Evolutionary conservation across 2,113 vertebrate species (phyloP).

Genomic region (Microcebus murinus): DNA sequence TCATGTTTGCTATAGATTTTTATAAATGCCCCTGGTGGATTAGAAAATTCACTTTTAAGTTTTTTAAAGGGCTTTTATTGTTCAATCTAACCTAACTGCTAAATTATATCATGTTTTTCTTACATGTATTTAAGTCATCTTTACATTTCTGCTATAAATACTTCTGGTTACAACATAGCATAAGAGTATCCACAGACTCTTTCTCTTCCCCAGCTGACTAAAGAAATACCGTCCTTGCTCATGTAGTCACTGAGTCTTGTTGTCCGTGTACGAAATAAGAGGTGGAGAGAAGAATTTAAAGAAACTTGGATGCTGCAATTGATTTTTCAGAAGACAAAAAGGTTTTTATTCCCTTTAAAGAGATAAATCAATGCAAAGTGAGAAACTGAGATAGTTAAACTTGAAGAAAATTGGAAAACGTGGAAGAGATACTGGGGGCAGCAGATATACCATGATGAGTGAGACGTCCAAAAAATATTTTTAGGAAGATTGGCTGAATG

Average conservation of each 20-base stretch:
- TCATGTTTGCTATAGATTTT: neutral
- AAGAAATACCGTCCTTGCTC: neutral
- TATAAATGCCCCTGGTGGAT: neutral
- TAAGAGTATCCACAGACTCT: too few relatives aligned
- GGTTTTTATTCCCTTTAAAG: neutral
- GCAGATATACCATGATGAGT: neutral
- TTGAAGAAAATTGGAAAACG: neutral
- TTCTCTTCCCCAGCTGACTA: neutral
- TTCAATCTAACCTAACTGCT: neutral
- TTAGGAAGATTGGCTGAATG: neutral
- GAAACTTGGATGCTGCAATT: neutral
- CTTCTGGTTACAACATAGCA: neutral
- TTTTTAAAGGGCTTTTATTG: neutral
- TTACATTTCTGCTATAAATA: neutral
- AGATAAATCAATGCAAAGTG: neutral
- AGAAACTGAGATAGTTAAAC: neutral
- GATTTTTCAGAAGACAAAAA: neutral
- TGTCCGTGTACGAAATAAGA: neutral
- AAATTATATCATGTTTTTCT: neutral
- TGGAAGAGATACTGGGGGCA: neutral
- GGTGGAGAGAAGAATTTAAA: neutral
- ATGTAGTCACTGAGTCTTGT: neutral
- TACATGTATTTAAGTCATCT: neutral
- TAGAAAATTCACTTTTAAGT: neutral
- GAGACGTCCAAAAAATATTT: neutral